phyloP scores from a whole-genome alignment of 2,888 invertebrate species.

The Aradus depressus region DNA sequence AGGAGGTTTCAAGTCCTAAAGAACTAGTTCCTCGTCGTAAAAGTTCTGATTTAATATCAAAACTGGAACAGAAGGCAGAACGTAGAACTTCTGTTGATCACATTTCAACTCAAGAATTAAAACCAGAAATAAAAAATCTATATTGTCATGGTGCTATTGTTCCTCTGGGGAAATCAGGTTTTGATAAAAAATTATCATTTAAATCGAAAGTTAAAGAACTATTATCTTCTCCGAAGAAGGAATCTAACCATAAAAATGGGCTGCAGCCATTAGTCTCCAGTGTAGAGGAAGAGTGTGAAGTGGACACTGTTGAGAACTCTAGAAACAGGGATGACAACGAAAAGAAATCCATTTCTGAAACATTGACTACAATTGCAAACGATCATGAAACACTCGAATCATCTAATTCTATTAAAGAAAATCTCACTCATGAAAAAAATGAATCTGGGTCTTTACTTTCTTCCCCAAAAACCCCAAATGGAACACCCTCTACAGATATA shows the following conservation, averaged over 20 bases:
- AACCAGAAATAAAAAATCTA: conserved; percentile 3
- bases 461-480: too few species aligned
- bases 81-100: too few species aligned
- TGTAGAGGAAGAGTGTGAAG: not conserved
- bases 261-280: not conserved
- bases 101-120: conserved; percentile 1
- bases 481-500: too few species aligned
- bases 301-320: not conserved
- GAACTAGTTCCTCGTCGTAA: too few species aligned
- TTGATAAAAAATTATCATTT: conserved; percentile 2
- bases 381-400: not conserved
- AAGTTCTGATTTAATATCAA: too few species aligned
- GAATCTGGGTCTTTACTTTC: too few species aligned
- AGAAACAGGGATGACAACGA: not conserved
- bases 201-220: conserved; percentile 5
- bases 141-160: conserved; percentile 7
- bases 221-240: too few species aligned
- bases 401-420: not conserved
- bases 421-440: not conserved
- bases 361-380: not conserved
- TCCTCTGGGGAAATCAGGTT: not conserved
- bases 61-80: too few species aligned
- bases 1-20: too few species aligned
- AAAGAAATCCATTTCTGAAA: not conserved
- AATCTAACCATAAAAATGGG: not conserved